Conservation (phyloP, 2,113 vertebrate species). For the Paramormyrops kingsleyae region DNA sequence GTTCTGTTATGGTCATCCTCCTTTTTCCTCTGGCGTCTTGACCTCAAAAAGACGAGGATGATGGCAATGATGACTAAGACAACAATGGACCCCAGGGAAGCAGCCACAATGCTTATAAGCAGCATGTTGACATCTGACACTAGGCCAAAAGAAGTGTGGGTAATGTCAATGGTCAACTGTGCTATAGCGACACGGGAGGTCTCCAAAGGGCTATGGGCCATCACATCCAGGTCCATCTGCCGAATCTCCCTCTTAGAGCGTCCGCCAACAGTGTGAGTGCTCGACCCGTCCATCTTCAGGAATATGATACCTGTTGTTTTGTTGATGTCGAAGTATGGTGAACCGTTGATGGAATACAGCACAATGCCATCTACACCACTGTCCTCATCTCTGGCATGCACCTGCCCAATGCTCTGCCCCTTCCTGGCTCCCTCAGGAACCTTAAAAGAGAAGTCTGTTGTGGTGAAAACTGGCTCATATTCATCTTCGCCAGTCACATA, state of each 20-base stretch:
- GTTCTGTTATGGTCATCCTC: conserved; percentile 56
- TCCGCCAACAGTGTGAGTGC: conserved; percentile 56
- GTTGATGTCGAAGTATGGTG: conserved; percentile 85
- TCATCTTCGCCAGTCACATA: conserved; percentile 90
- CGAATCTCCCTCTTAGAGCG: conserved; percentile 70
- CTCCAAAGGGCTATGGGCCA: conserved; percentile 80
- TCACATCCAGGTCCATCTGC: conserved; percentile 78
- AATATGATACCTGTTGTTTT: conserved; percentile 81
- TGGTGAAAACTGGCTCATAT: conserved; percentile 86
- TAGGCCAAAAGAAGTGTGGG: conserved; percentile 84
- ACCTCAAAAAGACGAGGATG: conserved; percentile 77
- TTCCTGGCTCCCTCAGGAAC: conserved; percentile 81
- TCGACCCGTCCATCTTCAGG: conserved; percentile 76
- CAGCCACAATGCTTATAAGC: conserved; percentile 77
- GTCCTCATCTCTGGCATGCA: conserved; percentile 86
- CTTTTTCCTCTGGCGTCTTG: conserved; percentile 63
- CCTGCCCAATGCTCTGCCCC: conserved; percentile 82
- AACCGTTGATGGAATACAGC: conserved; percentile 76
- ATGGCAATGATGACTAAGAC: conserved; percentile 74
- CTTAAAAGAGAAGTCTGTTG: conserved; percentile 74
- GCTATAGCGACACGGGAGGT: conserved; percentile 69
- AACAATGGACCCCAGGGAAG: conserved; percentile 81
- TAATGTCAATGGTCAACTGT: conserved; percentile 79
- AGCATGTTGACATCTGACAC: conserved; percentile 78
- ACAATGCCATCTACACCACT: conserved; percentile 84